Base-by-base conservation (phyloP, 2,888 invertebrate genomes). In the Campopleginae sp. region DNA sequence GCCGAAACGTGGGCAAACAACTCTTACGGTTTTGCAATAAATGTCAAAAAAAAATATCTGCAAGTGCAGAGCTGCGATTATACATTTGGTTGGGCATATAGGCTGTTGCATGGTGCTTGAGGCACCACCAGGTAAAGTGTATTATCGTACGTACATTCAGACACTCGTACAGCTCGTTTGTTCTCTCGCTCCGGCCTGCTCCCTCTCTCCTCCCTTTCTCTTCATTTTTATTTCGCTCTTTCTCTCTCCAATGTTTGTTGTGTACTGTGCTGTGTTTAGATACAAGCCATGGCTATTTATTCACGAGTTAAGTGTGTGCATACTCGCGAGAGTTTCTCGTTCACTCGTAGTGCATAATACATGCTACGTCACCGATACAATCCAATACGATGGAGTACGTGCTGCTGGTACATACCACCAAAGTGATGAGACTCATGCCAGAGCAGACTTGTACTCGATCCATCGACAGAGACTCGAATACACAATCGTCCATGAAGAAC, bases 221-320 rank as follows among this genome's bases (percentile, higher is more conserved):
- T n/a, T n/a, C 44, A n/a, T 61, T 7, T 44, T 14, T 33, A 10
- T 7, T 10, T 33, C 58, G 2, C 44, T 31, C 38, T 27, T 48
- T 63, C 70, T 33, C 58, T 71, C 51, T 61, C 14, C 44, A 31
- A 19, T 77, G 54, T 77, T 54, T 54, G 23, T 51, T 65, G 61
- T 79, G 65, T 82, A 71, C 80, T 14, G 23, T 54, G 70, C 71
- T 71, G 71, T 71, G 74, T 66, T 77, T 74, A 46, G 58, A 65
- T 72, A 79, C 82, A 85, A 76, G 75, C 78, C 85, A 80, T 74
- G 51, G 82, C 78, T 85, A 85, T 82, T 80, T 85, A 82, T 80
- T 76, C 72, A 54, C 48, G 74, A 66, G 44, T 33, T 66, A 75
- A 82, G 66, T 79, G 75, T 79, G 82, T 61, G 76, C 71, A 66